Percentiles rank a stretch among this genome's conserved stretches.
phyloP scores from a whole-genome alignment of 2,797 vertebrate genomes.

The Spinus olivaceus region DNA sequence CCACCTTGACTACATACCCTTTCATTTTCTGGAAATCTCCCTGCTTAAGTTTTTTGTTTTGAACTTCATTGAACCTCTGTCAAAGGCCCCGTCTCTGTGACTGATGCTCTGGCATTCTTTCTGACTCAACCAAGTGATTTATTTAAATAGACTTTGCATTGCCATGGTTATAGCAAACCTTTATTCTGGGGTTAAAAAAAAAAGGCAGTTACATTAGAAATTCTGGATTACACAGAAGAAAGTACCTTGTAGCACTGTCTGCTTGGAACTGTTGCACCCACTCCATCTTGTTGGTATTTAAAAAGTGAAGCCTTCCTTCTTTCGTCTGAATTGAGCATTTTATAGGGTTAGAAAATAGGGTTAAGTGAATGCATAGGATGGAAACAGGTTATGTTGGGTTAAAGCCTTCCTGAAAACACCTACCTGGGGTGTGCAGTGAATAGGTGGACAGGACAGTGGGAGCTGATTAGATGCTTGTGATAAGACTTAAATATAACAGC shows the following conservation, averaged over 20 bases:
- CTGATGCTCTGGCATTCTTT: constrained; percentile 13
- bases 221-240: constrained; percentile 25
- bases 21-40: not conserved
- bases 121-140: constrained; percentile 36
- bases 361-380: not conserved
- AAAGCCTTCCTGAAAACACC: not conserved
- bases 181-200: not conserved
- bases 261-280: not conserved
- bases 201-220: constrained; percentile 9
- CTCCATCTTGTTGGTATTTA: constrained; percentile 2
- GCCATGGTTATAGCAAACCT: constrained; percentile 36
- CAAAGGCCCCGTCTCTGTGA: not conserved
- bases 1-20: not conserved
- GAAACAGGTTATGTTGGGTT: not conserved
- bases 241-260: constrained; percentile 15
- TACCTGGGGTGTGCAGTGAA: not conserved
- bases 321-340: not conserved
- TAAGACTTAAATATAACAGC: not conserved
- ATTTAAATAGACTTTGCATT: constrained; percentile 48
- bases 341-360: constrained; percentile 1
- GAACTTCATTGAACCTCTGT: not conserved
- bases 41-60: not conserved
- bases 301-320: not conserved
- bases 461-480: not conserved
- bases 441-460: not conserved